Conservation (phyloP, 2,113 vertebrate genomes). For the Cynopterus brachyotis region DNA sequence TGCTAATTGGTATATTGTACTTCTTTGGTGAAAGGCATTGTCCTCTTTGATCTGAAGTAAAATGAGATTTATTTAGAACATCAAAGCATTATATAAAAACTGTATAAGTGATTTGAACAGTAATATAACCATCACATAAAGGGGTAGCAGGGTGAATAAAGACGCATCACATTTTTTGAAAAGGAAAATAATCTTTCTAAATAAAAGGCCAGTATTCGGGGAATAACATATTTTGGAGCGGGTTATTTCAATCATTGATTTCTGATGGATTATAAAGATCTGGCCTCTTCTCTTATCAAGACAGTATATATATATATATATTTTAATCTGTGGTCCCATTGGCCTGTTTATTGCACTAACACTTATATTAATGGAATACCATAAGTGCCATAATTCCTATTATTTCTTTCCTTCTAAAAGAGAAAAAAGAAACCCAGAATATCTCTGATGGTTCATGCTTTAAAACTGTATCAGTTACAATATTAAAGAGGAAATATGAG, state of each 20-base stretch:
- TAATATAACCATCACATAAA: constrained; percentile 65
- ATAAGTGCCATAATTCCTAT: not conserved
- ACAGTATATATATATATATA: not conserved
- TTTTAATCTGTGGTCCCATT: not conserved
- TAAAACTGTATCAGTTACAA: not conserved
- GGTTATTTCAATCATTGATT: constrained; percentile 13
- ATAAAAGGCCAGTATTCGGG: constrained; percentile 22
- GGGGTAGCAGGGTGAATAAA: not conserved
- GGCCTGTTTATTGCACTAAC: not conserved
- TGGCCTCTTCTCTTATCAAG: not conserved
- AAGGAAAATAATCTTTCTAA: constrained; percentile 40
- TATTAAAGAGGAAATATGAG: not conserved
- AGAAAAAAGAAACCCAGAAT: not conserved
- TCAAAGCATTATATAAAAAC: constrained; percentile 82
- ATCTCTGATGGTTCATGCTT: not conserved
- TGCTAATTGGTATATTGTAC: constrained; percentile 76
- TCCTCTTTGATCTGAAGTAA: constrained; percentile 78
- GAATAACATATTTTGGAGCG: not conserved
- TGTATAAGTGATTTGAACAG: constrained; percentile 69
- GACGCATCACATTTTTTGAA: constrained; percentile 60
- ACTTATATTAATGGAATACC: not conserved
- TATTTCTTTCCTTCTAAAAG: not conserved
- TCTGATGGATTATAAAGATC: not conserved
- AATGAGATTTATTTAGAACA: constrained; percentile 82
- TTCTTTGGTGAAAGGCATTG: constrained; percentile 76